phyloP scores from a whole-genome alignment of 2,888 invertebrate species.

The Thymelicus sylvestris region DNA sequence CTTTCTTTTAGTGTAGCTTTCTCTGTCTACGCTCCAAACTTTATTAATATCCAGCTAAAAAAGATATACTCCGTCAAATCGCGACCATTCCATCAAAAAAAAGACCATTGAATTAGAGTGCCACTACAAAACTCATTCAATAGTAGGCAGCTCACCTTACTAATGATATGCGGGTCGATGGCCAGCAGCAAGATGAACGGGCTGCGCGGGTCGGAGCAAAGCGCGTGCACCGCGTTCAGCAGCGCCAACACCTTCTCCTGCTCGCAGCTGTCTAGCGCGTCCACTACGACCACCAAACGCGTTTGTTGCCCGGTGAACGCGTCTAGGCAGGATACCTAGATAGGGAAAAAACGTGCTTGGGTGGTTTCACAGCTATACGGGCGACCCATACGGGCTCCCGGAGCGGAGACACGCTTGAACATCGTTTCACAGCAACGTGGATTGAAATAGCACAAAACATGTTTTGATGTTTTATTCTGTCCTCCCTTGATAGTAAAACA shows the following conservation, averaged over 20 bases:
- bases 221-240: slow-evolving; percentile 96
- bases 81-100: too few relatives aligned
- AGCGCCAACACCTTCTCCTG: slow-evolving; percentile 97
- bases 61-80: too few relatives aligned
- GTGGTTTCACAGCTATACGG: too few relatives aligned
- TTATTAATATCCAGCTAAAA: too few relatives aligned
- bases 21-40: too few relatives aligned
- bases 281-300: slow-evolving; percentile 96
- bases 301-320: slow-evolving; percentile 97
- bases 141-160: slow-evolving; percentile 87
- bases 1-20: too few relatives aligned
- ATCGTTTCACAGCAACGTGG: too few relatives aligned
- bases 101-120: slow-evolving; percentile 19
- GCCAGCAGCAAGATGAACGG: slow-evolving; percentile 98
- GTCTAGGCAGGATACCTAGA: slow-evolving; percentile 93
- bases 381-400: too few relatives aligned
- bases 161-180: slow-evolving; percentile 99
- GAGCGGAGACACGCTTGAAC: too few relatives aligned
- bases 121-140: slow-evolving; percentile 21
- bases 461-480: too few relatives aligned
- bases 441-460: too few relatives aligned
- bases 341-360: background rate
- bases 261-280: slow-evolving; percentile 98
- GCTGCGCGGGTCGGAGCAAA: slow-evolving; percentile 96
- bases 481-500: too few relatives aligned